A percentile compares a stretch with the other conserved stretches of the same genome.
These are phyloP conservation scores for Meloe dianella DNA, from an alignment of 2,888 invertebrate species.

Conservation along the genomic window DNA sequence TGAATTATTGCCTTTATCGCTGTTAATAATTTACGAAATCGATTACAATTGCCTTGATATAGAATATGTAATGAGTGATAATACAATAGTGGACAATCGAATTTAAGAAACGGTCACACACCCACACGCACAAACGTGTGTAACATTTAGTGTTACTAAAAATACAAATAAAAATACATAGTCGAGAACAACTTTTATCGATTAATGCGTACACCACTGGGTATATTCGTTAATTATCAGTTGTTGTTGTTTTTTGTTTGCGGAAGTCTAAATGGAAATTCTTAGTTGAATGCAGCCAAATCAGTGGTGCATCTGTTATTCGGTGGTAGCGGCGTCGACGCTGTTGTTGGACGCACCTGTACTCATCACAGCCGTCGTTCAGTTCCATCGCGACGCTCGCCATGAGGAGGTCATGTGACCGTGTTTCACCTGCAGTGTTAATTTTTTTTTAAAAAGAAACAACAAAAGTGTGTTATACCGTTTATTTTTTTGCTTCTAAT, in stretches of 20 bases:
- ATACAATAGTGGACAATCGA: background rate
- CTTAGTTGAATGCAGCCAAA: background rate
- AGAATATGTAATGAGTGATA: constrained; percentile 30
- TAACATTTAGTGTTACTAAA: too few species aligned
- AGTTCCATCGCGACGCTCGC: constrained; percentile 43
- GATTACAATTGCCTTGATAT: constrained; percentile 37
- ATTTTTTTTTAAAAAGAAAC: background rate
- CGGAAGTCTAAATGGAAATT: too few species aligned
- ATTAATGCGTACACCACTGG: too few species aligned
- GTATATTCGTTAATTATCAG: too few species aligned
- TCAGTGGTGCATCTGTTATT: constrained; percentile 34
- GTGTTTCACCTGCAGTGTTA: background rate
- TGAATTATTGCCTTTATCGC: background rate
- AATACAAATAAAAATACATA: too few species aligned
- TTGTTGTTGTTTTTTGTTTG: too few species aligned
- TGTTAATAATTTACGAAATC: constrained; percentile 36
- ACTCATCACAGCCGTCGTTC: constrained; percentile 25
- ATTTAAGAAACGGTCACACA: too few species aligned
- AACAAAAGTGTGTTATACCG: background rate
- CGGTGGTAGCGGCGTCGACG: constrained; percentile 41
- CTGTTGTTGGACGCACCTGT: constrained; percentile 39
- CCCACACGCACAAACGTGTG: too few species aligned
- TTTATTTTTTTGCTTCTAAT: background rate
- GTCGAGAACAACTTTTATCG: too few species aligned
- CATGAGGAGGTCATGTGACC: constrained; percentile 39